These are phyloP conservation scores for Leptinotarsa peninsularis DNA, from an alignment of 2,888 invertebrate species.

Conservation along the genomic window DNA sequence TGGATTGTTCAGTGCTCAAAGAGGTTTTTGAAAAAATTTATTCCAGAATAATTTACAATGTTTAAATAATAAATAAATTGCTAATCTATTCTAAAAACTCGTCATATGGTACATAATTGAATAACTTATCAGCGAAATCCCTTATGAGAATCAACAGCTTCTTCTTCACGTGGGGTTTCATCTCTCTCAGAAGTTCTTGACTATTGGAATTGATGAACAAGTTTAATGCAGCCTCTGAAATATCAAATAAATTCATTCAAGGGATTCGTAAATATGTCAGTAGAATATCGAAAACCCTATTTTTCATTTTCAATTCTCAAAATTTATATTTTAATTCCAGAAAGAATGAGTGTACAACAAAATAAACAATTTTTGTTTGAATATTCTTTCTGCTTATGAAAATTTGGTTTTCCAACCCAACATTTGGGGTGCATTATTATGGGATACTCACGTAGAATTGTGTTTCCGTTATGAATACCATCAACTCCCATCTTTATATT, in stretches of 20 bases:
- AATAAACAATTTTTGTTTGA: too few species aligned
- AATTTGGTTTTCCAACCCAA: neutral
- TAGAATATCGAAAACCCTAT: too few species aligned
- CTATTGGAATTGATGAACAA: constrained; percentile 88
- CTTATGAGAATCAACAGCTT: constrained; percentile 82
- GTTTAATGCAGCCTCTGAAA: constrained; percentile 85
- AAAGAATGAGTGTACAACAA: too few species aligned
- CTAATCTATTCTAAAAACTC: constrained; percentile 60
- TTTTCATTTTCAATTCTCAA: too few species aligned
- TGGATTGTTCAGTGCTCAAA: neutral
- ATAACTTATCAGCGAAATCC: constrained; percentile 80
- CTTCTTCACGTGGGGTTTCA: constrained; percentile 85
- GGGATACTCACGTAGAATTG: constrained; percentile 79
- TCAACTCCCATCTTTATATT: constrained; percentile 88
- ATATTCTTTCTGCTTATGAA: neutral
- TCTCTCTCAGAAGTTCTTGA: constrained; percentile 85
- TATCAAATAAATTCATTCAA: neutral
- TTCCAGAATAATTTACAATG: neutral
- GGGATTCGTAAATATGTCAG: neutral
- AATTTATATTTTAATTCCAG: too few species aligned
- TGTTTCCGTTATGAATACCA: constrained; percentile 83
- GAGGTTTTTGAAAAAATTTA: neutral
- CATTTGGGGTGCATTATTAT: neutral
- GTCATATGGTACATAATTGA: constrained; percentile 82
- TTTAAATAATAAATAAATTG: constrained; percentile 26